phyloP scores from a whole-genome alignment of 1,140 invertebrate genomes.

The Chrysopa pallens region DNA sequence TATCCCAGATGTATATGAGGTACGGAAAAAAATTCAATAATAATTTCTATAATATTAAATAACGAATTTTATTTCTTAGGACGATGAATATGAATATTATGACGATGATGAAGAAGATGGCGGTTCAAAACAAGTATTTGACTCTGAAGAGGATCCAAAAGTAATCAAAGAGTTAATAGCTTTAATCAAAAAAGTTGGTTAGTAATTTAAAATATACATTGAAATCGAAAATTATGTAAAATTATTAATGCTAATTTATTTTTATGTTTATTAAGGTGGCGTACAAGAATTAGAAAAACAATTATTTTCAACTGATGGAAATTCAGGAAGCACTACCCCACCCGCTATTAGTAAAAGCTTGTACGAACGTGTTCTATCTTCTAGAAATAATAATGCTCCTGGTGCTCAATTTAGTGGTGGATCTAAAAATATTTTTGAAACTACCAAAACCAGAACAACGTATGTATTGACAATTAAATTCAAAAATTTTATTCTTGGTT shows the following conservation, averaged over 20 bases:
- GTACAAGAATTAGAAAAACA: constrained; percentile 68
- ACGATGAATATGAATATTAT: constrained; percentile 46
- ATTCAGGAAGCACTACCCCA: constrained; percentile 20
- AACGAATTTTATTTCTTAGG: constrained; percentile 23
- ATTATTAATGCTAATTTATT: constrained; percentile 4
- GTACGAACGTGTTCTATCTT: constrained; percentile 46
- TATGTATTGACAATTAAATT: not conserved
- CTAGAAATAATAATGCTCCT: too few species aligned
- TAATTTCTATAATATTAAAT: constrained; percentile 7
- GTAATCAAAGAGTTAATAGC: constrained; percentile 71
- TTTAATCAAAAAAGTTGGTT: constrained; percentile 62
- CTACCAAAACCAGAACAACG: constrained; percentile 9
- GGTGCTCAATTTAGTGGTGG: too few species aligned
- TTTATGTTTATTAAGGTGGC: constrained; percentile 31
- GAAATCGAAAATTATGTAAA: constrained; percentile 1
- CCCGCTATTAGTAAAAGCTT: constrained; percentile 50
- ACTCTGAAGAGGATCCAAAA: constrained; percentile 53
- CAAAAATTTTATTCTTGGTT: too few species aligned
- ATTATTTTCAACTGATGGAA: constrained; percentile 21
- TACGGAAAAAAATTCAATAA: not conserved
- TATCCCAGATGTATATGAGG: constrained; percentile 3
- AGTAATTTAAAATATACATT: constrained; percentile 1
- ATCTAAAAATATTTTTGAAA: constrained; percentile 1
- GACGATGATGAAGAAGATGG: constrained; percentile 27
- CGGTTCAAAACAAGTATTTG: constrained; percentile 13